A percentile compares a stretch with the other conserved stretches of the same genome.
Evolutionary conservation across 2,113 vertebrate genomes (phyloP).

Genomic region (Amia ocellicauda): DNA sequence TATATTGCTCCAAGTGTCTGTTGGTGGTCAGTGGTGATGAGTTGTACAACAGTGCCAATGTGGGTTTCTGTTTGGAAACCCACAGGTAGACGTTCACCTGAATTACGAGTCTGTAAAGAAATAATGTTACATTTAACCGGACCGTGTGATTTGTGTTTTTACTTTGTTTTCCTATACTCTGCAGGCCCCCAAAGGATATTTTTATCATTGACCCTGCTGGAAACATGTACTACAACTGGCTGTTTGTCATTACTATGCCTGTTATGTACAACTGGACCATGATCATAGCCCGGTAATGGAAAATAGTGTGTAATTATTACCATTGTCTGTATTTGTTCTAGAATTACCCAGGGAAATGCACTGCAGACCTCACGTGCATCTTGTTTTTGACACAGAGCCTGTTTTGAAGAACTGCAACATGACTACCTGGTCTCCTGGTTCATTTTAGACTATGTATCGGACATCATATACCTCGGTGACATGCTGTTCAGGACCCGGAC

Average conservation of each 20-base stretch:
- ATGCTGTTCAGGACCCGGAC: constrained; percentile 90
- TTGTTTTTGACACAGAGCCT: constrained; percentile 71
- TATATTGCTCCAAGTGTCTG: too few relatives aligned
- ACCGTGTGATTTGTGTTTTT: too few relatives aligned
- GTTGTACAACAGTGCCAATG: too few relatives aligned
- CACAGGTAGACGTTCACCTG: too few relatives aligned
- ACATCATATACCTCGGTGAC: constrained; percentile 77
- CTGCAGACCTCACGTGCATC: too few relatives aligned
- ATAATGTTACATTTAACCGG: too few relatives aligned
- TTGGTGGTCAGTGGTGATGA: too few relatives aligned
- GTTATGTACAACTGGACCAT: constrained; percentile 98
- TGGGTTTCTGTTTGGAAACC: too few relatives aligned
- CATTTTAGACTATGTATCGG: constrained; percentile 75
- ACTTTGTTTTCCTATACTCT: too few relatives aligned
- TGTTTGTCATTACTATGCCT: constrained; percentile 84
- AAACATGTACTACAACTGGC: constrained; percentile 90
- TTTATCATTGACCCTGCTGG: constrained; percentile 80
- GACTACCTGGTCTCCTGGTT: constrained; percentile 80
- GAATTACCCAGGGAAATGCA: too few relatives aligned
- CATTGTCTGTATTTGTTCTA: too few relatives aligned
- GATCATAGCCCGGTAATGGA: constrained; percentile 83
- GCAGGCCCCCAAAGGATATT: constrained; percentile 76
- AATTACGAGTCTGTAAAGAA: too few relatives aligned
- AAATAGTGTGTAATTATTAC: neutral
- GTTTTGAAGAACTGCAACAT: constrained; percentile 88